Conservation (phyloP, 2,797 vertebrate genomes). For the Corythornis leucogaster region DNA sequence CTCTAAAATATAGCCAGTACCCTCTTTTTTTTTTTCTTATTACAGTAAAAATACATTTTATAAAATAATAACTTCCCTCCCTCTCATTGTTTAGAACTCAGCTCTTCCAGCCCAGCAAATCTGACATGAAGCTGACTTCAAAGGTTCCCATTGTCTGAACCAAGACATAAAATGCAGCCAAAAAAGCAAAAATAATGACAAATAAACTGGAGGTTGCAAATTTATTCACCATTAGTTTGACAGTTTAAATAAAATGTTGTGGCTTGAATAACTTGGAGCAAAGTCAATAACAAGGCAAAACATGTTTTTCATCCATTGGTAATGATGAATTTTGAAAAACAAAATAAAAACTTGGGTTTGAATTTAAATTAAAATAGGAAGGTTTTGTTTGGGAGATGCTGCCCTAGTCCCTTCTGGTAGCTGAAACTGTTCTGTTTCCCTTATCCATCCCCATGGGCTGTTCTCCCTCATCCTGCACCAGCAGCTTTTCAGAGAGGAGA, state of each 20-base stretch:
- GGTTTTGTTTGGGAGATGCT: background rate
- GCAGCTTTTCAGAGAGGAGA: background rate
- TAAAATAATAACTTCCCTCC: background rate
- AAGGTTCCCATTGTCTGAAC: background rate
- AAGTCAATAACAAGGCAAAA: background rate
- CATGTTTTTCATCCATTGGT: fast-evolving
- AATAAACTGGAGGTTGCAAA: background rate
- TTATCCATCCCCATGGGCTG: background rate
- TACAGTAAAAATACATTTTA: background rate
- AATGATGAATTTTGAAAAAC: background rate
- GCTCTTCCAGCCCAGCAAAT: background rate
- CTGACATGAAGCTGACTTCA: background rate
- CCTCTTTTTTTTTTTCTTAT: background rate
- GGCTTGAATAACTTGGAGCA: background rate
- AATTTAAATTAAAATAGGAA: background rate
- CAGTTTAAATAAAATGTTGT: background rate
- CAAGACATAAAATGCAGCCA: background rate
- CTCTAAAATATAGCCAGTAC: background rate
- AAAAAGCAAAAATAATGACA: background rate
- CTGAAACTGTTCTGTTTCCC: background rate
- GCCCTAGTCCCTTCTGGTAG: background rate
- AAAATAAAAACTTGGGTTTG: background rate
- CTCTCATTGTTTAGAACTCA: background rate
- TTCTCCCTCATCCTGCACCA: fast-evolving
- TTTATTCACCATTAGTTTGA: background rate